Evolutionary conservation across 2,113 vertebrate species (phyloP), one percentile per base, ranked within the genome.

Genomic region (Ptilonorhynchus violaceus): DNA sequence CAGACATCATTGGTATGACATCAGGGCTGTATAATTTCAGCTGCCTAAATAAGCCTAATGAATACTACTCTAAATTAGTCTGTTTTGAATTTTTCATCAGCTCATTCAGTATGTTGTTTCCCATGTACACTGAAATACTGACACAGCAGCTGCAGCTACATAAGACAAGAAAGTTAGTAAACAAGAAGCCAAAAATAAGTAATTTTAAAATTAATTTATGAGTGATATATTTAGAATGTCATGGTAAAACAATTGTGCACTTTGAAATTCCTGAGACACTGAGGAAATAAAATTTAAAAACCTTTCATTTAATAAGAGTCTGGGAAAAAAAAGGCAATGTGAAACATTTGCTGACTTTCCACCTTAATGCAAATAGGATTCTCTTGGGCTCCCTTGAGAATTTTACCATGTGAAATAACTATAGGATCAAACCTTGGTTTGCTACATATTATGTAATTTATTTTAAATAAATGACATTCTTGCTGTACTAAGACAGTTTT

Each of bases 41-140:
- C 37, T 79, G 50, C 78, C 67, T 94, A 89, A 97, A 86, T 20
- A 88, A 67, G 50, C 39, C 58, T 90, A 74, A 88, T 88, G 89
- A 81, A 59, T 52, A 47, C 4, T 3, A 83, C 28, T 80, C 78
- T 64, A 64, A 90, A 69, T 69, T 81, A 66, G 25, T 88, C 42
- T 80, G 4, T 73, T 88, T 81, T 88, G 67, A 75, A 78, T 85
- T 96, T 93, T 85, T 73, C 41, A 89, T 92, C 85, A 68, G 46
- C 46, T 70, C 42, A 52, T 62, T 96, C 60, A 56, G 39, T 85
- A 41, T 82, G 50, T 74, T 95, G 56, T 70, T 95, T 73, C 67
- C 84, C 41, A 55, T 46, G 59, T 83, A 91, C 44, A 64, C 53
- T 66, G 42, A 95, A 97, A 95, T 89, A 74, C 85, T 94, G 77